Conservation (phyloP, 2,113 vertebrate species). For the Bufo bufo region DNA sequence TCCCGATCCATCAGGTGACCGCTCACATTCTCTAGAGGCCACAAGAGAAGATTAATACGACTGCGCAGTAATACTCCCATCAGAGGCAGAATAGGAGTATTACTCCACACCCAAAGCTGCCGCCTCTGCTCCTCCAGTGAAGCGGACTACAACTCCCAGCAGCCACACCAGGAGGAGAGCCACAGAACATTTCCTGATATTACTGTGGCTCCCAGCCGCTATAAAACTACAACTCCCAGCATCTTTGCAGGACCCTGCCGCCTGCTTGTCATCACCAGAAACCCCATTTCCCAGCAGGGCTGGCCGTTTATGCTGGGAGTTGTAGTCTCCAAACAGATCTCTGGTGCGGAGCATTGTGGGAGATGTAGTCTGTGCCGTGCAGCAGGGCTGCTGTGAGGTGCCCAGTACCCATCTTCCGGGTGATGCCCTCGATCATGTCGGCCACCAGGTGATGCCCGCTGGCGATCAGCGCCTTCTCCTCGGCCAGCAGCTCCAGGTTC, state of each 20-base stretch:
- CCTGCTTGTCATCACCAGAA: no score
- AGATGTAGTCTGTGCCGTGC: not conserved
- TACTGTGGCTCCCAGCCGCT: no score
- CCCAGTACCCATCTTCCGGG: conserved; percentile 72
- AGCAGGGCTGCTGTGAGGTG: not conserved
- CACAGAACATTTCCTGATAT: no score
- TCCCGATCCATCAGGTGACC: conserved; percentile 68
- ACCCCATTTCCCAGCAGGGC: not conserved
- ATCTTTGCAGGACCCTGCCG: no score
- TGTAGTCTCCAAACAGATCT: not conserved
- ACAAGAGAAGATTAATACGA: not conserved
- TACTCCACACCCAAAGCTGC: not conserved
- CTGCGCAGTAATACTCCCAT: no score
- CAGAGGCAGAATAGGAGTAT: no score
- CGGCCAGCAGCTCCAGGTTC: conserved; percentile 69
- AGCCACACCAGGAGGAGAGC: no score
- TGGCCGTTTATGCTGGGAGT: not conserved
- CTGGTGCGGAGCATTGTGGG: not conserved
- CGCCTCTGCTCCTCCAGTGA: no score
- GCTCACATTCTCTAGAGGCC: conserved; percentile 72
- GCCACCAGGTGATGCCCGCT: conserved; percentile 71
- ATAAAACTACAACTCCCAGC: no score
- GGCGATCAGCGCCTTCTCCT: conserved; percentile 76
- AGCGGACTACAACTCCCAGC: no score
- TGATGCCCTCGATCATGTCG: conserved; percentile 73